Evolutionary conservation across 2,888 invertebrate genomes (phyloP), one percentile per base, ranked within the genome.

Genomic region (Adelognathus sp.): DNA sequence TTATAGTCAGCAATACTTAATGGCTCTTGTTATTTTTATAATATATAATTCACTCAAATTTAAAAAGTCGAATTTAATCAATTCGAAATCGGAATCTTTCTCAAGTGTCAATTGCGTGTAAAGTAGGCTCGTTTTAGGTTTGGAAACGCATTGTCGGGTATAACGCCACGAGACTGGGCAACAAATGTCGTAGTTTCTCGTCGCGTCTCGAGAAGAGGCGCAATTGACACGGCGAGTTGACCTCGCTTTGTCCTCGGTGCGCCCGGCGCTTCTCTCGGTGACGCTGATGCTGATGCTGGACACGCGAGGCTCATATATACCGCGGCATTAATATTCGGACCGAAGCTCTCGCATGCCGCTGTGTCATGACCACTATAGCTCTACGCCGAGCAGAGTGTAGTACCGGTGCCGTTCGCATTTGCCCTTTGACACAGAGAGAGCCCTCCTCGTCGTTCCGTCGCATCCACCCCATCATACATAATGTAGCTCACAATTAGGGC

Each of bases 221-320:
- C 90, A 90, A 91, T 90, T 91, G 91, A 90, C 91, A 90, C 87
- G 86, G 83, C 88, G 84, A 89, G 87, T 91, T 91, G 87, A 91
- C 91, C 90, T 86, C 86, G 88, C 86, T 87, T 86, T 86, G 87
- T 88, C 88, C 84, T 71, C 86, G 85, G 85, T 86, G 39, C 67
- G 71, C 54, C 70, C 46, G 41, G 69, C 54, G 71, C 50, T 71
- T 74, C 72, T 29, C 31, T 60, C 41, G 46, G 39, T 56, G 31
- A 31, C 44, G 31, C 58, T 60, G 71, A 79, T 86, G 83, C 86
- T 86, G 85, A 88, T 88, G n/a, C n/a, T 88, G 87, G 88, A 88
- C 86, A 84, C 80, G 82, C 81, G 73, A 52, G 60, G 27, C 54
- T 9, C 36, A n/a, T 54, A 67, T n/a, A n/a, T 7, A 44, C 36